These are phyloP conservation scores for Thyatira batis DNA, from an alignment of 2,888 invertebrate genomes.

Conservation along the genomic window DNA sequence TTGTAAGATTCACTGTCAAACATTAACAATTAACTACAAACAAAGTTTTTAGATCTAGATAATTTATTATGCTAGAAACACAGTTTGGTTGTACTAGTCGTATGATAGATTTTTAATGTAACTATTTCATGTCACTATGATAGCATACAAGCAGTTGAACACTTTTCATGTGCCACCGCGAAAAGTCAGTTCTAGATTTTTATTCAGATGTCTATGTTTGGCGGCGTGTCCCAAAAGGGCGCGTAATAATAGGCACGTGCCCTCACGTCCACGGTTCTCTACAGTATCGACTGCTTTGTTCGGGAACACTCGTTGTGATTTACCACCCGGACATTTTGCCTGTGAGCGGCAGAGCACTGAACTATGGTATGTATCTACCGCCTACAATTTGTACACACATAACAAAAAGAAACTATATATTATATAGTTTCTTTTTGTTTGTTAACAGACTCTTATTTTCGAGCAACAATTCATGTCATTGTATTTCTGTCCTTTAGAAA, in stretches of 20 bases:
- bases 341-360: conserved; percentile 30
- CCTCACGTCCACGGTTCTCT: conserved; percentile 37
- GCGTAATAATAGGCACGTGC: conserved; percentile 42
- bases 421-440: background rate
- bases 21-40: no score
- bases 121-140: no score
- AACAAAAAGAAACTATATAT: no score
- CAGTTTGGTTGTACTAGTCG: no score
- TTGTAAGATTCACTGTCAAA: background rate
- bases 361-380: conserved; percentile 22
- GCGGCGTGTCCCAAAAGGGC: conserved; percentile 18
- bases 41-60: no score
- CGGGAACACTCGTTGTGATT: conserved; percentile 42
- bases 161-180: background rate
- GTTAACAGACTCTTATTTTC: background rate
- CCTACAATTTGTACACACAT: conserved; percentile 12
- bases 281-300: conserved; percentile 45
- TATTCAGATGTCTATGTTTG: conserved; percentile 4
- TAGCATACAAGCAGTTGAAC: no score
- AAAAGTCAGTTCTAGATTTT: background rate
- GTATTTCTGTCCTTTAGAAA: background rate
- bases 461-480: background rate
- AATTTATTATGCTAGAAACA: no score
- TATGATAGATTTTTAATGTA: no score
- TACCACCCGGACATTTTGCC: conserved; percentile 49